Evolutionary conservation across 2,797 vertebrate species (phyloP).

Genomic region (Halcyon chelicuti): DNA sequence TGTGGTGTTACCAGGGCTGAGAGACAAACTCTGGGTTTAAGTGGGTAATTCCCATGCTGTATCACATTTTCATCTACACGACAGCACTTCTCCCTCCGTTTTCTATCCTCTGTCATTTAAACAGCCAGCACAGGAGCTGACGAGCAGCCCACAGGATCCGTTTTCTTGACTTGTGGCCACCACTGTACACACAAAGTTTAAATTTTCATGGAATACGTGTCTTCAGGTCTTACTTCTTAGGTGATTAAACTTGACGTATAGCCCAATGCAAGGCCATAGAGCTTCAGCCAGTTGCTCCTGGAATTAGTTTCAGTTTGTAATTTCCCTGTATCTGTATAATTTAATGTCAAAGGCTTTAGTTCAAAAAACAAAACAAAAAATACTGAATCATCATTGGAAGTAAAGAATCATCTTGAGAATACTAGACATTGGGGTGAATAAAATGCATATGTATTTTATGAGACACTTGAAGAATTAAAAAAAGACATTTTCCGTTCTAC

Average conservation of each 20-base stretch:
- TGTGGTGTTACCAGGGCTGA: neutral
- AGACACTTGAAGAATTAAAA: neutral
- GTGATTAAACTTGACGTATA: neutral
- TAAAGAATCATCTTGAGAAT: slow-evolving; percentile 27
- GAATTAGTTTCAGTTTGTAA: slow-evolving; percentile 10
- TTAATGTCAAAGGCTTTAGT: slow-evolving; percentile 12
- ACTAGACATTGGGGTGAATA: neutral
- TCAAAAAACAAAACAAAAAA: slow-evolving; percentile 43
- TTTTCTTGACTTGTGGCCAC: neutral
- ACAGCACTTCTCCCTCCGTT: neutral
- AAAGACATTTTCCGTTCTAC: neutral
- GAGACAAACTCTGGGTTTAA: neutral
- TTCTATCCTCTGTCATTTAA: neutral
- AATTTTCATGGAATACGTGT: neutral
- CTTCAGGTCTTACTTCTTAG: neutral
- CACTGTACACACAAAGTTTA: neutral
- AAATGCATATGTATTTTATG: neutral
- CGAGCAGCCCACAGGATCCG: neutral
- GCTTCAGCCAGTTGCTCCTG: neutral
- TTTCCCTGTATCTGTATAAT: neutral
- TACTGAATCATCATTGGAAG: slow-evolving; percentile 12
- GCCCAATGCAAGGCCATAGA: neutral
- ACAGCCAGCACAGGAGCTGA: neutral
- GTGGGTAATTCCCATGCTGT: neutral
- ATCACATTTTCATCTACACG: neutral